Evolutionary conservation across 2,797 vertebrate species (phyloP).

Genomic region (Capromys pilorides): DNA sequence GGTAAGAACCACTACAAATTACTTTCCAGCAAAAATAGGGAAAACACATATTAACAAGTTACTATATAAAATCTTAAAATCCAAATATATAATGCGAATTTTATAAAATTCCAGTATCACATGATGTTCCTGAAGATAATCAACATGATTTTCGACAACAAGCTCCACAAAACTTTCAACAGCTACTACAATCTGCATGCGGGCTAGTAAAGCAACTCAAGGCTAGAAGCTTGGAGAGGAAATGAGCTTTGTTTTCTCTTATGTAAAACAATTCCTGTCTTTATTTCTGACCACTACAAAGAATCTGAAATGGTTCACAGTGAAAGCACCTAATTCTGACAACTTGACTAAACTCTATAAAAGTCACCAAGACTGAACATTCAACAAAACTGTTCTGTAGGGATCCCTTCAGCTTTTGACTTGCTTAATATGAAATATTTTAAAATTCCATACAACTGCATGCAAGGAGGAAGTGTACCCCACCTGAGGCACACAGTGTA

Average conservation of each 20-base stretch:
- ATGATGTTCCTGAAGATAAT: neutral
- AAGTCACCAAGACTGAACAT: neutral
- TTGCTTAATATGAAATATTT: neutral
- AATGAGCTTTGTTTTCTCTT: slow-evolving; percentile 35
- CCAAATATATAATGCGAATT: neutral
- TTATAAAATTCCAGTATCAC: slow-evolving; percentile 44
- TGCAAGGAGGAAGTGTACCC: neutral
- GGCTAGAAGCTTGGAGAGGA: neutral
- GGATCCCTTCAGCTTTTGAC: neutral
- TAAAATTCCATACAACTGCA: neutral
- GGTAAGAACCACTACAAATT: neutral
- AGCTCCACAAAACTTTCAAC: slow-evolving; percentile 47
- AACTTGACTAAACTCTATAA: neutral
- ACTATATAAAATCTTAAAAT: slow-evolving; percentile 27
- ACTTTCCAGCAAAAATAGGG: slow-evolving; percentile 46
- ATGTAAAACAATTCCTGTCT: neutral
- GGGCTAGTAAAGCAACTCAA: neutral
- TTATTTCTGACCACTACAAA: slow-evolving; percentile 43
- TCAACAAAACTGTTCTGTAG: slow-evolving; percentile 37
- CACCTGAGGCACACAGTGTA: neutral
- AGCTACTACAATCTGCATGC: neutral
- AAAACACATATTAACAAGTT: slow-evolving; percentile 34
- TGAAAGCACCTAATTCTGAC: neutral
- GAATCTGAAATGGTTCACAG: slow-evolving; percentile 6
- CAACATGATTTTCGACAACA: neutral